A percentile compares a stretch with the other conserved stretches of the same genome.
These are phyloP conservation scores for Psilopogon haemacephalus DNA, from an alignment of 2,113 vertebrate genomes.

Conservation along the genomic window DNA sequence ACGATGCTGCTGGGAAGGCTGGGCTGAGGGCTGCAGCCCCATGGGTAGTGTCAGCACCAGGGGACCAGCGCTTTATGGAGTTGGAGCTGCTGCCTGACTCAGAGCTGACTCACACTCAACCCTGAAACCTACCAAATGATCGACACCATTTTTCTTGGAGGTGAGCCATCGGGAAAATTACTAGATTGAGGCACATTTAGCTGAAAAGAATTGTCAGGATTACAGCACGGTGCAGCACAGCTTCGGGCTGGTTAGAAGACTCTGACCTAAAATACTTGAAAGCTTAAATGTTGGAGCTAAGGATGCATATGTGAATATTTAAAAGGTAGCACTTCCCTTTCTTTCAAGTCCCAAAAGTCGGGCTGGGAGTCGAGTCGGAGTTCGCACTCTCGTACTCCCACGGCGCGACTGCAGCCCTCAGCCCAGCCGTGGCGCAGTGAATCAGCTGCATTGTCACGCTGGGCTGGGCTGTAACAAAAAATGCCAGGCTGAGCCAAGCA, in stretches of 20 bases:
- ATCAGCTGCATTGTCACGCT: conserved; percentile 9
- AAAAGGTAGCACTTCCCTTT: not conserved
- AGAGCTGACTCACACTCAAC: conserved; percentile 62
- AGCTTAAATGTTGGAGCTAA: not conserved
- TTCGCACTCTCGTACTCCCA: not conserved
- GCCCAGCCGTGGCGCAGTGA: not conserved
- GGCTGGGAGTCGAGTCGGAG: not conserved
- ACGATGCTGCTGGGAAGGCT: not conserved
- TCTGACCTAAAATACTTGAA: conserved; percentile 10
- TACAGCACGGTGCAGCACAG: conserved; percentile 33
- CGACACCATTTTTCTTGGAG: conserved; percentile 53
- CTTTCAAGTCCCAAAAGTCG: not conserved
- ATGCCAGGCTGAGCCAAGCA: not conserved
- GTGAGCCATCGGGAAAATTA: conserved; percentile 55
- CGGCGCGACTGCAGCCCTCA: not conserved
- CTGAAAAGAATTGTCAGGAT: conserved; percentile 31
- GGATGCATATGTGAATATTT: not conserved
- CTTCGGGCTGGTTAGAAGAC: conserved; percentile 18
- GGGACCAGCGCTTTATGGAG: not conserved
- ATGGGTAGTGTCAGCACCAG: not conserved
- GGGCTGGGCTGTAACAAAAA: not conserved
- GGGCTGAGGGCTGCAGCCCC: not conserved
- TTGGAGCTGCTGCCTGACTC: conserved; percentile 49
- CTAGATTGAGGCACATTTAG: conserved; percentile 43
- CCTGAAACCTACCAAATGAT: conserved; percentile 60